Evolutionary conservation across 2,113 vertebrate genomes (phyloP).

Genomic region (Hippoglossus stenolepis): DNA sequence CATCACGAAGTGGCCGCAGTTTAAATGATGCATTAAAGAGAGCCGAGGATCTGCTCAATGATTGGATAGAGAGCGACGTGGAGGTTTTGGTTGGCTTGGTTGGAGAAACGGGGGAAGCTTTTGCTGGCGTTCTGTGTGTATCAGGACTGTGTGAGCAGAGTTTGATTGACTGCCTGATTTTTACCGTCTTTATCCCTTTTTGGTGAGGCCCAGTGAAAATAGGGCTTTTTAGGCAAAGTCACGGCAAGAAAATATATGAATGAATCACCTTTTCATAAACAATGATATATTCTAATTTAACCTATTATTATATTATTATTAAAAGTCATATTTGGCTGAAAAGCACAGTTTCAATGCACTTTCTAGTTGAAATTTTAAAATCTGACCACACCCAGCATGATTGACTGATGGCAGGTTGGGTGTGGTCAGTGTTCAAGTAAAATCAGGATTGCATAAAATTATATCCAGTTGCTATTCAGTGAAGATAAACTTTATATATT

Average conservation of each 20-base stretch:
- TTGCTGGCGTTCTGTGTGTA: slow-evolving; percentile 28
- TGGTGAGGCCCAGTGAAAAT: neutral
- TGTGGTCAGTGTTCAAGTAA: no score
- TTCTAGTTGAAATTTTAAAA: no score
- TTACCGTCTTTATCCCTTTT: neutral
- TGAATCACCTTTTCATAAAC: neutral
- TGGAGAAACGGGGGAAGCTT: neutral
- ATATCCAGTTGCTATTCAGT: no score
- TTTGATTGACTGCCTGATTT: slow-evolving; percentile 8
- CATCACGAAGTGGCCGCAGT: slow-evolving; percentile 51
- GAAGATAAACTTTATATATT: no score
- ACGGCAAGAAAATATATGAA: neutral
- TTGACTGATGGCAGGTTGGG: no score
- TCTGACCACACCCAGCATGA: no score
- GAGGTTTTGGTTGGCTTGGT: slow-evolving; percentile 34
- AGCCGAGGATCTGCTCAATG: slow-evolving; percentile 24
- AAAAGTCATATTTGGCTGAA: no score
- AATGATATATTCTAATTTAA: neutral
- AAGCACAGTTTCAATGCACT: no score
- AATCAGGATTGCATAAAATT: no score
- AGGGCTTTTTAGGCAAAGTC: neutral
- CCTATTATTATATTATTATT: no score
- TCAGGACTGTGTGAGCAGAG: slow-evolving; percentile 8
- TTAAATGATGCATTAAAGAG: slow-evolving; percentile 65
- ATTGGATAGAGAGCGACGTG: slow-evolving; percentile 9